Base-by-base conservation (phyloP, 1,140 invertebrate genomes). In the Panulirus ornatus region DNA sequence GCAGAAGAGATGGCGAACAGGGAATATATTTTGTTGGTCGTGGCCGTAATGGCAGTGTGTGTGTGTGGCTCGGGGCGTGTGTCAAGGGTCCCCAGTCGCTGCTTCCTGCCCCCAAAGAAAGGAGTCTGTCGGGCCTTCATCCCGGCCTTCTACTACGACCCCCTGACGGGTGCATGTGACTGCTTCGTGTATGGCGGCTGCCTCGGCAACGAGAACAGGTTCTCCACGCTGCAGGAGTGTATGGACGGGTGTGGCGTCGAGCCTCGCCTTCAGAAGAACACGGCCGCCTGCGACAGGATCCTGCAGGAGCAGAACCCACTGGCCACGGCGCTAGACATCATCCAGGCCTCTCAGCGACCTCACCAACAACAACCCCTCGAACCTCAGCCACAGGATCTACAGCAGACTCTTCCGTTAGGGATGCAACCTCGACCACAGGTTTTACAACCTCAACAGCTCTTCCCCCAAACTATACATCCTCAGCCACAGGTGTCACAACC, bases 61-160 rank as follows among this genome's bases (percentile, higher is more conserved):
- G 54, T 58, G 54, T 3, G 1, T 22, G 54, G 54, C n/a, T 58
- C 54, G 30, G 3, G 27, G 27, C 3, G 58, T 34, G 16, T 30
- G 27, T 30, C 58, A 47, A 5, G 14, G 44, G 22, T 75, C 95
- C 95, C 96, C 92, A 97, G 97, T 76, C 96, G 97, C 2, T 98
- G 98, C 93, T 97, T 96, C 93, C 96, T 97, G 93, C 95, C 95
- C 71, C 94, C 95, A 92, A 96, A 97, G 84, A 94, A 94, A 63
- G 96, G 96, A 8, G 93, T 92, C n/a, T 95, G 95, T 93, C 42
- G 94, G 85, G 91, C 93, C 22, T 88, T 70, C 40, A 90, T 94
- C 42, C 92, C 91, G 2, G 38, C 90, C 9, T 92, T 89, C 86
- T 94, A 93, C 92, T 95, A 93, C 93, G 94, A 95, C 92, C 91